These are phyloP conservation scores for Eulimnadia texana DNA, from an alignment of 1,140 invertebrate genomes.

Conservation along the genomic window DNA sequence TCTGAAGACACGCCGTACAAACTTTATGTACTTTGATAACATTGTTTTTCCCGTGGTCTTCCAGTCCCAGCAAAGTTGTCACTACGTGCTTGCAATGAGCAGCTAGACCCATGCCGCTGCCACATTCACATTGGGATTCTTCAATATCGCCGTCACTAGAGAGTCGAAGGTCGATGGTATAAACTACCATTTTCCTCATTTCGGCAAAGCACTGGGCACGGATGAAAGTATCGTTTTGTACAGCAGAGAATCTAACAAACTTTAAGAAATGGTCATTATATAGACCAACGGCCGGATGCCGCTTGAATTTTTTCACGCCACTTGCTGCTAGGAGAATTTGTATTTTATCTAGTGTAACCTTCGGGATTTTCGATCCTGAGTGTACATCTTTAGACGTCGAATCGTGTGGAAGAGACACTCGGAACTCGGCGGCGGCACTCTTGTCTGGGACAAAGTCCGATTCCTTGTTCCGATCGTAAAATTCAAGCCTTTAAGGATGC, in stretches of 20 bases:
- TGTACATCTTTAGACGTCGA: neutral
- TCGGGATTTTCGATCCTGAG: neutral
- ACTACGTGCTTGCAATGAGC: neutral
- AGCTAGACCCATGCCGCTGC: neutral
- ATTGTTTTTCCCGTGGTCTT: neutral
- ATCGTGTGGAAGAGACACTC: neutral
- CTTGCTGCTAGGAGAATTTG: neutral
- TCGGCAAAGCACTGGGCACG: neutral
- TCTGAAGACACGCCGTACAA: neutral
- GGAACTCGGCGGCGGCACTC: neutral
- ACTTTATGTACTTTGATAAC: neutral
- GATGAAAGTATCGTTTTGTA: no score
- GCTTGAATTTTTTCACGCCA: neutral
- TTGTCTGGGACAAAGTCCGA: neutral
- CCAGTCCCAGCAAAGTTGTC: neutral
- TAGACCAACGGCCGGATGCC: neutral
- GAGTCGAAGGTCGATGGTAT: neutral
- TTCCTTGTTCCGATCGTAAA: neutral
- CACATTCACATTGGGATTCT: neutral
- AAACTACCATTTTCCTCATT: neutral
- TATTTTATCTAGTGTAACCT: neutral
- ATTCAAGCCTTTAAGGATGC: no score
- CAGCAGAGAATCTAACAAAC: no score
- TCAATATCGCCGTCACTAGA: neutral
- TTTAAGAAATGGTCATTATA: no score